A percentile compares a stretch with the other conserved stretches of the same genome.
Evolutionary conservation across 92 coral and sea anemone genomes (phyloP).

Genomic region (Palythoa heliodiscus): DNA sequence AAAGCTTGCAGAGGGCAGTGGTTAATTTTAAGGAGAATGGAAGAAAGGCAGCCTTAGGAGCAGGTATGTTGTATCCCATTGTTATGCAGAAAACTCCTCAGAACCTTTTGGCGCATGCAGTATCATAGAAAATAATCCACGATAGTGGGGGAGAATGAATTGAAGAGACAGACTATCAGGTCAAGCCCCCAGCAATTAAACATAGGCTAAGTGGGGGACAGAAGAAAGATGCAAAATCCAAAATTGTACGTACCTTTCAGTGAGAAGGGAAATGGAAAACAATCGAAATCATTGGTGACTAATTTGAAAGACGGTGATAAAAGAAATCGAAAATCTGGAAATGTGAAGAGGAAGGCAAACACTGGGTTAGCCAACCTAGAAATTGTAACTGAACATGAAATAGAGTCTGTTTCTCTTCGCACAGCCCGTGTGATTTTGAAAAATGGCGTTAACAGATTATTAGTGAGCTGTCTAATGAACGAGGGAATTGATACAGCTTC

Average conservation of each 20-base stretch:
- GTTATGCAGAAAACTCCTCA: constrained; percentile 58
- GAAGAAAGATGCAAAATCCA: not conserved
- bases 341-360: no score
- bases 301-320: no score
- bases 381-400: constrained; percentile 40
- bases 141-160: constrained; percentile 44
- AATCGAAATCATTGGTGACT: not conserved
- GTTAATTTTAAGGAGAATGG: constrained; percentile 51
- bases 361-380: not conserved
- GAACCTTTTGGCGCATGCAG: constrained; percentile 41
- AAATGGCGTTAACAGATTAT: constrained; percentile 47
- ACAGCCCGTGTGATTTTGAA: constrained; percentile 59
- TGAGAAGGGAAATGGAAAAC: not conserved
- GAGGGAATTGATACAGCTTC: constrained; percentile 55
- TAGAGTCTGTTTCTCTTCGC: constrained; percentile 44
- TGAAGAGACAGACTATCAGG: constrained; percentile 58
- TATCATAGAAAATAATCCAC: constrained; percentile 47
- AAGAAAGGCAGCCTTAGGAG: constrained; percentile 45
- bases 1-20: constrained; percentile 60
- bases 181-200: constrained; percentile 54
- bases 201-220: constrained; percentile 31
- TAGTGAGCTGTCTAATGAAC: constrained; percentile 58
- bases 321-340: no score
- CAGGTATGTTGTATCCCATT: constrained; percentile 54
- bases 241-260: not conserved